Evolutionary conservation across 2,797 vertebrate genomes (phyloP).

Genomic region (Protonibea diacanthus): DNA sequence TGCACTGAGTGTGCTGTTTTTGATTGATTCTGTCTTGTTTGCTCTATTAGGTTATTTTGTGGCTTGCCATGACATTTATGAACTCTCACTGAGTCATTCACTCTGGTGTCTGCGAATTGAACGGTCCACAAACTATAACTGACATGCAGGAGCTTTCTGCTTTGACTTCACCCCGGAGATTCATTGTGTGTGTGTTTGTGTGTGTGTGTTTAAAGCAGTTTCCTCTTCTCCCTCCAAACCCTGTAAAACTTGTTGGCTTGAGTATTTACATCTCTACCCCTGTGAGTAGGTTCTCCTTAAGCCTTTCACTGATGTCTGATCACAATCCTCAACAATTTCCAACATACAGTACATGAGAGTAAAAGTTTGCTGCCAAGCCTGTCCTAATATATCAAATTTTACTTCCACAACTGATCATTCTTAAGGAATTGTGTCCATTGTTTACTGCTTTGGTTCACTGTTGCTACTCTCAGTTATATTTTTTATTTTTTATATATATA

Average conservation of each 20-base stretch:
- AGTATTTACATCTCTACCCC: conserved; percentile 17
- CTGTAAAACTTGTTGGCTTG: conserved; percentile 1
- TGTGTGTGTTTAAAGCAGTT: background rate
- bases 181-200: background rate
- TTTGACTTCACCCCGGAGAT: conserved; percentile 4
- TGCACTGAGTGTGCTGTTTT: background rate
- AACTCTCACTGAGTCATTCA: conserved; percentile 8
- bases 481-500: too few species aligned
- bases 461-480: background rate
- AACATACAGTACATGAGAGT: background rate
- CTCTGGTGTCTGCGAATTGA: background rate
- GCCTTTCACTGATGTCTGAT: conserved; percentile 9
- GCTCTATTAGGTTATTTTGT: background rate
- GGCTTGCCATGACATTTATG: conserved; percentile 12
- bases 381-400: background rate
- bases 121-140: background rate
- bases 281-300: background rate
- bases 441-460: background rate
- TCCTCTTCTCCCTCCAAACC: background rate
- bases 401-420: background rate
- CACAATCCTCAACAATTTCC: background rate
- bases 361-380: background rate
- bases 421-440: background rate
- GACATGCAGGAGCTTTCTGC: background rate
- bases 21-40: conserved; percentile 3